Percentiles rank a stretch among this genome's conserved stretches.
Evolutionary conservation across 1,140 invertebrate species (phyloP).

Genomic region (Hylaeus volcanicus): DNA sequence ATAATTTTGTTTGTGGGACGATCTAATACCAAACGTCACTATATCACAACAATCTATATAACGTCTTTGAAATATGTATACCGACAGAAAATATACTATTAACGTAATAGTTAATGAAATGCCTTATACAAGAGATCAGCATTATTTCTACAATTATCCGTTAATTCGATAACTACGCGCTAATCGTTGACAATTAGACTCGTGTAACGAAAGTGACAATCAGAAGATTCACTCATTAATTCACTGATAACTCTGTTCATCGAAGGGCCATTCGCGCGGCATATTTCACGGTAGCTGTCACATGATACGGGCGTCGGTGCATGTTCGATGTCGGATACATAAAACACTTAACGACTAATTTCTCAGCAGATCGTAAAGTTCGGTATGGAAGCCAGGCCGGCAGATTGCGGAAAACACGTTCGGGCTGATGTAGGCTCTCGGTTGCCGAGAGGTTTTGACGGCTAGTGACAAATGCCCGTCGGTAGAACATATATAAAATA

Average conservation of each 20-base stretch:
- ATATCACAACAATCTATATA: too few species aligned
- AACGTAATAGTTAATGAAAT: too few species aligned
- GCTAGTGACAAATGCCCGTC: conserved; percentile 61
- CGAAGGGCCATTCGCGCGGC: conserved; percentile 2
- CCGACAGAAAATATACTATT: too few species aligned
- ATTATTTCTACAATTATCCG: too few species aligned
- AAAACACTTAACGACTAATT: conserved; percentile 73
- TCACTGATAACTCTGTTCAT: not conserved
- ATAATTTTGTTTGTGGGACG: too few species aligned
- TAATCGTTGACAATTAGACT: too few species aligned
- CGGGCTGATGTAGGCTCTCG: conserved; percentile 43
- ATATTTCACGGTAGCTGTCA: conserved; percentile 44
- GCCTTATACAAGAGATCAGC: too few species aligned
- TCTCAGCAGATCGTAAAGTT: conserved; percentile 56
- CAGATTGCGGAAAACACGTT: conserved; percentile 39
- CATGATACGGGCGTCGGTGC: conserved; percentile 47
- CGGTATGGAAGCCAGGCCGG: not conserved
- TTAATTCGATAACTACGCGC: too few species aligned
- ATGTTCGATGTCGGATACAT: conserved; percentile 68
- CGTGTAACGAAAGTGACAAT: too few species aligned
- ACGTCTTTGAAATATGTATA: too few species aligned
- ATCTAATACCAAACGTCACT: too few species aligned
- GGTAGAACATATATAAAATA: conserved; percentile 24
- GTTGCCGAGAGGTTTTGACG: conserved; percentile 67
- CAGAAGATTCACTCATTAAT: not conserved